Percentiles rank a stretch among this genome's conserved stretches.
phyloP scores from a whole-genome alignment of 2,797 vertebrate species.

The Dendrocincla tyrannina region DNA sequence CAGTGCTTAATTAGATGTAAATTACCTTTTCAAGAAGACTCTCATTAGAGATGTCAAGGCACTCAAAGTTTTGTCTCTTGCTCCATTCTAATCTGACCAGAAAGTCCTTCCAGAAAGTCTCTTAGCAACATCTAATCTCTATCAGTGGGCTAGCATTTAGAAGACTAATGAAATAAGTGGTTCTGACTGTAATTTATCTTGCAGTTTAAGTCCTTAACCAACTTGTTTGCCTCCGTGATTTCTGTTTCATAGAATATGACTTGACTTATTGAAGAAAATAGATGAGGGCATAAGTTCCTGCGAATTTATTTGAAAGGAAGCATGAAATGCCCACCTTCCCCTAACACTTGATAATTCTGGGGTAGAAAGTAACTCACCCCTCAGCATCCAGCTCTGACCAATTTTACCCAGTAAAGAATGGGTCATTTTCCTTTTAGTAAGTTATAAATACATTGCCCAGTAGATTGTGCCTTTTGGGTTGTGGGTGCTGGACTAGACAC shows the following conservation, averaged over 20 bases:
- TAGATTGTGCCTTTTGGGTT: not conserved
- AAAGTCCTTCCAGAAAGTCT: not conserved
- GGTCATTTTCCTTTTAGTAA: not conserved
- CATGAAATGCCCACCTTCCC: not conserved
- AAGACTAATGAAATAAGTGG: not conserved
- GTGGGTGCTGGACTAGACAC: not conserved
- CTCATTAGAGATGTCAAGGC: not conserved
- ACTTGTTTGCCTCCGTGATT: not conserved
- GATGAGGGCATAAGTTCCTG: not conserved
- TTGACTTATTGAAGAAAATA: not conserved
- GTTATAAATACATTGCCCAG: not conserved
- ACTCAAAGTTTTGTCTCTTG: not conserved
- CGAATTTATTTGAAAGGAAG: not conserved
- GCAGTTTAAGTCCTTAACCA: not conserved
- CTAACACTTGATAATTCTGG: not conserved
- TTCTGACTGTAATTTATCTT: conserved; percentile 35
- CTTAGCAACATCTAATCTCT: not conserved
- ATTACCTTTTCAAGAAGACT: conserved; percentile 1
- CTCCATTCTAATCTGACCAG: not conserved
- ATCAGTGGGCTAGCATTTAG: not conserved
- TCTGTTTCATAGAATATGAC: not conserved
- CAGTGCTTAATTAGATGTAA: conserved; percentile 47
- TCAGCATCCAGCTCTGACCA: not conserved
- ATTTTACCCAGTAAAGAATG: not conserved
- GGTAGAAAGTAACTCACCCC: not conserved